Evolutionary conservation across 2,113 vertebrate genomes (phyloP), one percentile per base, ranked within the genome.

Genomic region (Mustela nigripes): DNA sequence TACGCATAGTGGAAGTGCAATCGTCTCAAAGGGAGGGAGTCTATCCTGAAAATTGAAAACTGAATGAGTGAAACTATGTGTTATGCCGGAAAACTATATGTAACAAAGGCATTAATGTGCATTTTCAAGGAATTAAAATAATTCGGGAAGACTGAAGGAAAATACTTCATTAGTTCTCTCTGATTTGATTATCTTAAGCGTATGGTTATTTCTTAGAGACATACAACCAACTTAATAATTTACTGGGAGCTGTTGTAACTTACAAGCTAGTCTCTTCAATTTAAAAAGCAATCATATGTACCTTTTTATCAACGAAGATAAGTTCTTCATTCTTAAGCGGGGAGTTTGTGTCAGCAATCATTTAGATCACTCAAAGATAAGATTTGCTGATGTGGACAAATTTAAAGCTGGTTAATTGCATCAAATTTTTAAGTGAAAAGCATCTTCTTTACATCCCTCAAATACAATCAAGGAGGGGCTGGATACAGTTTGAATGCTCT

Each of bases 351-450:
- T 98, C 98, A 98, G 98, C 97, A 94, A 97, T 98, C 98, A 96
- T 96, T 98, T 98, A 12, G 89, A 94, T 93, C 9, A 8, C 97
- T 96, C 93, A 98, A 98, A 97, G 97, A 92, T 19, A 63, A 73
- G 84, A 97, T 97, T 65, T 98, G 98, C 98, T 99, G 98, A 98
- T 81, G 50, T 0, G 2, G 86, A 96, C 97, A 98, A 93, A 98
- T 98, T 28, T 82, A 98, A 98, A 98, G 97, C 97, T 97, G 92
- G 85, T 97, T 99, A 99, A 98, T 98, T 99, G 98, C 98, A 98
- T 98, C 96, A 94, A 87, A 98, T 98, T 98, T 98, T 98, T 97
- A 97, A 96, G 96, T 97, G 96, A 97, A 98, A 98, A 98, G 73
- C 98, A 97, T 98, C 79, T 94, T 96, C 98, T 98, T 98, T 98